Conservation (phyloP, 2,113 vertebrate species). For the Pipa parva region DNA sequence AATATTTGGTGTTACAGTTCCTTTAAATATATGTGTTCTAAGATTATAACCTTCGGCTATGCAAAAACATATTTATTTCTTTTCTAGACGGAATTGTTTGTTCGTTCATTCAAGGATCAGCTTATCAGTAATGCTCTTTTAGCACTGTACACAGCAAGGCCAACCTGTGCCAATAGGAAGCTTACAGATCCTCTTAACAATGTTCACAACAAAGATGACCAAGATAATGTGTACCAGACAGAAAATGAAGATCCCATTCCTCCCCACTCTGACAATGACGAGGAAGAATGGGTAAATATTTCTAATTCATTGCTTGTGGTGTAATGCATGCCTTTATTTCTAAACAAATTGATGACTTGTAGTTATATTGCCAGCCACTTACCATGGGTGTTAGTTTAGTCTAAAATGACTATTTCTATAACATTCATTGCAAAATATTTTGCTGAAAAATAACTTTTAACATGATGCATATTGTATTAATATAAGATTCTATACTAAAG, state of each 20-base stretch:
- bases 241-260: slow-evolving; percentile 83
- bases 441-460: no score
- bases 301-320: not conserved
- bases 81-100: slow-evolving; percentile 86
- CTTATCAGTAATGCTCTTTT: slow-evolving; percentile 88
- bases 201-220: slow-evolving; percentile 51
- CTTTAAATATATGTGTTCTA: no score
- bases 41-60: no score
- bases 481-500: no score
- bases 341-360: not conserved
- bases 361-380: no score
- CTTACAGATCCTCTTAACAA: slow-evolving; percentile 53
- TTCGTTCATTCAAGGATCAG: slow-evolving; percentile 91
- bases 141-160: slow-evolving; percentile 84
- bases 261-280: slow-evolving; percentile 89
- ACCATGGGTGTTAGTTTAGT: not conserved
- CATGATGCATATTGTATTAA: no score
- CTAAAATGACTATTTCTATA: not conserved
- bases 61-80: slow-evolving; percentile 34
- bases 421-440: no score
- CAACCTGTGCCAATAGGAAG: slow-evolving; percentile 76
- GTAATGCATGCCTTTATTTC: not conserved
- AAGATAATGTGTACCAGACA: slow-evolving; percentile 50
- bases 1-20: no score
- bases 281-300: slow-evolving; percentile 91